Evolutionary conservation across 2,113 vertebrate species (phyloP).

Genomic region (Calypte anna): DNA sequence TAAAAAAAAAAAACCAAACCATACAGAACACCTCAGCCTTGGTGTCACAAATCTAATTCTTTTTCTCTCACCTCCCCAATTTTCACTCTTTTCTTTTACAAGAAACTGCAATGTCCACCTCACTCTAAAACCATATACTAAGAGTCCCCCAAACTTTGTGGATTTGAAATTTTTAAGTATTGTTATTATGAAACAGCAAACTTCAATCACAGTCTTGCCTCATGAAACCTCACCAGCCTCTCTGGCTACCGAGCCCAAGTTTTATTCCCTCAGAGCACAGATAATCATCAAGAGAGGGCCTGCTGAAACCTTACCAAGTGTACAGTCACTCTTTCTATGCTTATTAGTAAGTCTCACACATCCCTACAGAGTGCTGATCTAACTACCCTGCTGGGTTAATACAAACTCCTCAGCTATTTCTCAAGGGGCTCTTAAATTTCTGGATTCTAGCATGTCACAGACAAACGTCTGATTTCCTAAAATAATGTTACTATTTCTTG

Average conservation of each 20-base stretch:
- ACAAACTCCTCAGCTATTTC: neutral
- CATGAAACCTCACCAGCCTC: neutral
- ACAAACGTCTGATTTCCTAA: neutral
- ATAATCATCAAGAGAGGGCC: neutral
- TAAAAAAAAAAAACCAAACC: neutral
- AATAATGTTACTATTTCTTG: neutral
- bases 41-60: rapidly evolving
- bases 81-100: neutral
- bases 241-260: neutral
- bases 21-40: neutral
- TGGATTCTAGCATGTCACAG: neutral
- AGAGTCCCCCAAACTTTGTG: neutral
- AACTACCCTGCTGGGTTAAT: neutral
- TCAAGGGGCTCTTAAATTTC: neutral
- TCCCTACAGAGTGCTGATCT: neutral
- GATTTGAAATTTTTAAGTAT: neutral
- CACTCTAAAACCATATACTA: neutral
- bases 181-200: neutral
- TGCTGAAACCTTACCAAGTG: neutral
- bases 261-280: neutral
- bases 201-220: neutral
- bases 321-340: neutral
- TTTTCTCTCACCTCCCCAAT: neutral
- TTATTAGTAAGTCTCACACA: neutral
- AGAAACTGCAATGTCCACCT: neutral